These are phyloP conservation scores for Yponomeuta sedellus DNA, from an alignment of 2,888 invertebrate genomes.

Conservation along the genomic window DNA sequence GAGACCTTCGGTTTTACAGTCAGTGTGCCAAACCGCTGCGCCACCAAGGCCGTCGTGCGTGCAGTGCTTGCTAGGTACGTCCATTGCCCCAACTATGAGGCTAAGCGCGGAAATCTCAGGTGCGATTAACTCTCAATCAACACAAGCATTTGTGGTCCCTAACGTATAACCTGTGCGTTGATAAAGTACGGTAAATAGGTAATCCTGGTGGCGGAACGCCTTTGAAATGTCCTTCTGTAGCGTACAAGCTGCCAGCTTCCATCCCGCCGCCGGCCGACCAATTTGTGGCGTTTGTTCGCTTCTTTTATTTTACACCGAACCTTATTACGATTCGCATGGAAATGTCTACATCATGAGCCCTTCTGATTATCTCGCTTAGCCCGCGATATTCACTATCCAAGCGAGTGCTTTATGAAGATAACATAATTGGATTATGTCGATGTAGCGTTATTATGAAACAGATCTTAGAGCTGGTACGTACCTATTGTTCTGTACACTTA, in stretches of 20 bases:
- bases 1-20: too few species aligned
- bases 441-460: background rate
- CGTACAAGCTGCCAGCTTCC: background rate
- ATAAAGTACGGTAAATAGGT: too few species aligned
- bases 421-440: background rate
- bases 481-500: too few species aligned
- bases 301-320: background rate
- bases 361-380: background rate
- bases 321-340: background rate
- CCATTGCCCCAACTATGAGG: too few species aligned
- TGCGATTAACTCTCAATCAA: too few species aligned
- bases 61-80: too few species aligned
- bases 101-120: too few species aligned
- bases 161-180: too few species aligned
- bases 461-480: background rate
- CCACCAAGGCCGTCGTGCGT: too few species aligned
- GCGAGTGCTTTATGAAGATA: background rate
- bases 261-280: background rate
- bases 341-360: background rate
- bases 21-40: too few species aligned
- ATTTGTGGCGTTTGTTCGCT: conserved; percentile 7
- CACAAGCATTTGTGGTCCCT: too few species aligned
- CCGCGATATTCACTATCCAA: background rate
- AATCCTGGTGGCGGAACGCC: too few species aligned
- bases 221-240: background rate